Evolutionary conservation across 2,113 vertebrate genomes (phyloP).

Genomic region (Sinocyclocheilus maitianheensis): DNA sequence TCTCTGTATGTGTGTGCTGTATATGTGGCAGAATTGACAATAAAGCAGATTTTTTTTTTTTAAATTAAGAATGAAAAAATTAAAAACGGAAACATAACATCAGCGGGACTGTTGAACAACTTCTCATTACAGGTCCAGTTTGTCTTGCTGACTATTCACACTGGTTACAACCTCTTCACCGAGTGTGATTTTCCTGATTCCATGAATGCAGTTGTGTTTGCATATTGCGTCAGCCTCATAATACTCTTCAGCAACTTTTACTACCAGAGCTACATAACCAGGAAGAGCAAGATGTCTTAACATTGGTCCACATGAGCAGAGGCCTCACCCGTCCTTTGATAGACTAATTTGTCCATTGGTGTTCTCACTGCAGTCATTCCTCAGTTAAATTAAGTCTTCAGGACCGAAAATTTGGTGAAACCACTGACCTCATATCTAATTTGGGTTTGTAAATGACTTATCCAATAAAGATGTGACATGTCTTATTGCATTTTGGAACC

Average conservation of each 20-base stretch:
- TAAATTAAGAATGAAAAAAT: background rate
- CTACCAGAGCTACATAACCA: slow-evolving; percentile 66
- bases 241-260: slow-evolving; percentile 78
- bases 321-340: background rate
- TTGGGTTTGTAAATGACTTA: background rate
- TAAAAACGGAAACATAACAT: background rate
- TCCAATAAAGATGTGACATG: background rate
- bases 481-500: background rate
- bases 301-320: background rate
- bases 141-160: slow-evolving; percentile 73
- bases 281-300: slow-evolving; percentile 69
- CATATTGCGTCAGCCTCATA: slow-evolving; percentile 75
- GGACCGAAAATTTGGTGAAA: slow-evolving; percentile 1
- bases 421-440: background rate
- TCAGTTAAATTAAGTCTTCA: background rate
- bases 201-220: slow-evolving; percentile 71
- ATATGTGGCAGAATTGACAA: too few species aligned
- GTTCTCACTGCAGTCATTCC: background rate
- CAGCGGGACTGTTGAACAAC: background rate
- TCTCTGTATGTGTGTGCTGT: too few species aligned
- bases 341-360: background rate
- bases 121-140: slow-evolving; percentile 73
- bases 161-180: slow-evolving; percentile 73
- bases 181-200: slow-evolving; percentile 72
- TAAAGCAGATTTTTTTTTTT: too few species aligned